phyloP scores from a whole-genome alignment of 2,113 vertebrate genomes.

The Cinclus mexicanus region DNA sequence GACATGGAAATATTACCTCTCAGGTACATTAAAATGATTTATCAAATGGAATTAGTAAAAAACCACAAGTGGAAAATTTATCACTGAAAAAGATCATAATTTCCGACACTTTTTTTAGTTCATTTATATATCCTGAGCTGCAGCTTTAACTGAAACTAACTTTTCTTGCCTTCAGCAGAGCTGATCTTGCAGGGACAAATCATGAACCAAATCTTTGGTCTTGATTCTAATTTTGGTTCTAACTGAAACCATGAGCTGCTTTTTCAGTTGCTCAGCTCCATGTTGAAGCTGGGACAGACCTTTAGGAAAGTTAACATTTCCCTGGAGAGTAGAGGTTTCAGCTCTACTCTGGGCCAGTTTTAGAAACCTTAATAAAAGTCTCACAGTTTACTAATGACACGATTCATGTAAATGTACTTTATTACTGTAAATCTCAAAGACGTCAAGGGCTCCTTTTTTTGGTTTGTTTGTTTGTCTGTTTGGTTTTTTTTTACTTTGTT shows the following conservation, averaged over 20 bases:
- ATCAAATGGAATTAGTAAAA: neutral
- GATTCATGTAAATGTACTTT: neutral
- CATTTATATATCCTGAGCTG: neutral
- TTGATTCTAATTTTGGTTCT: neutral
- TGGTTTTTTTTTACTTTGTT: rapidly evolving
- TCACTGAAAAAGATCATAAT: neutral
- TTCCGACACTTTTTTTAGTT: neutral
- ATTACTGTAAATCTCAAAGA: neutral
- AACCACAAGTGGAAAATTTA: neutral
- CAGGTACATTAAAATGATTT: neutral
- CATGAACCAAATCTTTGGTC: neutral
- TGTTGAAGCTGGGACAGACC: neutral
- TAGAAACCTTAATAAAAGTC: neutral
- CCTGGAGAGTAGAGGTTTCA: neutral
- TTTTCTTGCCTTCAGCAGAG: neutral
- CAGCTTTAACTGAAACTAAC: neutral
- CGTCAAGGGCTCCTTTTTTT: neutral
- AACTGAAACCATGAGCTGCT: neutral
- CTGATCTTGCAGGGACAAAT: neutral
- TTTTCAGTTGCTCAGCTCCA: neutral
- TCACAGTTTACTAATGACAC: neutral
- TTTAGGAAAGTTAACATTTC: neutral
- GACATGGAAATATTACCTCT: neutral
- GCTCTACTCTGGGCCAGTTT: neutral
- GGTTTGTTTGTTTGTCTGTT: rapidly evolving